Conservation (phyloP, 2,113 vertebrate species). For the Sporophila hypoxantha region DNA sequence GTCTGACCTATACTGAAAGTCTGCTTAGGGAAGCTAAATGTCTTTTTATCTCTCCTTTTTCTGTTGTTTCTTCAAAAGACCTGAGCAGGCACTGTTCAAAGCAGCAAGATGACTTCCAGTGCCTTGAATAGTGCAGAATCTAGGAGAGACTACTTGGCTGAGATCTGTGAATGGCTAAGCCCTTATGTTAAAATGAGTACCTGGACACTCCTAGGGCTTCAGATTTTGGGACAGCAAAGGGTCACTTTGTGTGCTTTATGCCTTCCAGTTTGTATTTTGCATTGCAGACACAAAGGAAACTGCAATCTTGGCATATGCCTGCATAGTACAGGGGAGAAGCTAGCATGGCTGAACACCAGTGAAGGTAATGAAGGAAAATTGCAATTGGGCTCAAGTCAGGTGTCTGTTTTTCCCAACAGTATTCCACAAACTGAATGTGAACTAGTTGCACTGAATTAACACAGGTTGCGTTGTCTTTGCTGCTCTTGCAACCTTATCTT, state of each 20-base stretch:
- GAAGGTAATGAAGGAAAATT: slow-evolving; percentile 1
- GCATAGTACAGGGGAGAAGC: not conserved
- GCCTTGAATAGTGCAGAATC: not conserved
- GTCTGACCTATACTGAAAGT: not conserved
- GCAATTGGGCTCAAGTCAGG: not conserved
- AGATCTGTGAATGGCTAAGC: not conserved
- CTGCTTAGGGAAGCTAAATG: not conserved
- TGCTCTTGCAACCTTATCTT: not conserved
- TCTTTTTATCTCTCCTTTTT: not conserved
- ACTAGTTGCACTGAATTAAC: not conserved
- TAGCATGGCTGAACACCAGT: not conserved
- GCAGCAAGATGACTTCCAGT: not conserved
- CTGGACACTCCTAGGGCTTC: not conserved
- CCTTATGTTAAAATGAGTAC: not conserved
- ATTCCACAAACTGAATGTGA: not conserved
- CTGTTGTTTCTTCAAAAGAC: not conserved
- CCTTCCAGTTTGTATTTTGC: not conserved
- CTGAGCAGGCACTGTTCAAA: not conserved
- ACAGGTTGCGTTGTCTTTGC: not conserved
- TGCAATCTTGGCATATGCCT: not conserved
- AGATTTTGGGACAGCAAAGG: not conserved
- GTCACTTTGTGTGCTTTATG: not conserved
- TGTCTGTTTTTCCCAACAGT: not conserved
- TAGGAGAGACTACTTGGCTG: not conserved
- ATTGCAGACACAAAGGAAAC: not conserved